Evolutionary conservation across 2,797 vertebrate genomes (phyloP).

Genomic region (Pangasius mekongensis): DNA sequence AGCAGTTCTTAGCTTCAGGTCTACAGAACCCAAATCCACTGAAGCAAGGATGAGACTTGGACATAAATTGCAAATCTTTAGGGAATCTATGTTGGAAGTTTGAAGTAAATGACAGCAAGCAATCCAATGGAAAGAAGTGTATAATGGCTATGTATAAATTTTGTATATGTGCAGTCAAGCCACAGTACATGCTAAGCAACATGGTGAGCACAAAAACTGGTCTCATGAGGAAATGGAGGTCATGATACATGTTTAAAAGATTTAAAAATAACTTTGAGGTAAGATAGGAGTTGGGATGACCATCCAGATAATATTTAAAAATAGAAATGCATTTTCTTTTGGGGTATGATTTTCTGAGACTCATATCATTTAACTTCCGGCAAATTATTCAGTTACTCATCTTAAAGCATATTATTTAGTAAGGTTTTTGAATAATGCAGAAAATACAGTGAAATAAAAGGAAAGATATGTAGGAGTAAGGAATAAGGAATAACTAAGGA

Average conservation of each 20-base stretch:
- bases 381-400: neutral
- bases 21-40: neutral
- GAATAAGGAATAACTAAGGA: neutral
- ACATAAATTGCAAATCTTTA: neutral
- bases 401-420: neutral
- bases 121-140: neutral
- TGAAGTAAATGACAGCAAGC: neutral
- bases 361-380: neutral
- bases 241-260: neutral
- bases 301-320: neutral
- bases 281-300: neutral
- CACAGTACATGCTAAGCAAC: neutral
- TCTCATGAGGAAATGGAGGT: neutral
- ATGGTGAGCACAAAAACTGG: neutral
- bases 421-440: neutral
- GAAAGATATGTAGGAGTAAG: neutral
- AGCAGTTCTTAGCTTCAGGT: neutral
- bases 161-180: neutral
- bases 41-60: neutral
- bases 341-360: neutral
- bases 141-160: neutral
- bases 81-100: neutral
- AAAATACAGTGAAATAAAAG: neutral
- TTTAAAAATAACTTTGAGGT: neutral
- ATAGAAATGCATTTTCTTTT: neutral